Conservation (phyloP, 2,797 vertebrate species). For the Rhinophrynus dorsalis region DNA sequence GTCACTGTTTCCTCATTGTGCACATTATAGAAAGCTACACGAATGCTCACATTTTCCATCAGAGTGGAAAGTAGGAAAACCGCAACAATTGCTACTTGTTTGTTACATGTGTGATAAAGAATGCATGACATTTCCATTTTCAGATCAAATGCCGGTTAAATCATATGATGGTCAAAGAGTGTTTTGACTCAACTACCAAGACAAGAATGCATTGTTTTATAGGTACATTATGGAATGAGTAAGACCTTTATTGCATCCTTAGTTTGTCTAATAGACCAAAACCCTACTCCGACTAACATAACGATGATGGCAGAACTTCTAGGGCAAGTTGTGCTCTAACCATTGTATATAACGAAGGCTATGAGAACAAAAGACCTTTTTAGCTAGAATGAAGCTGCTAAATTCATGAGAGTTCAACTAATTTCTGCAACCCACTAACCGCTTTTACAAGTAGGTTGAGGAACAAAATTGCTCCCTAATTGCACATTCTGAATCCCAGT, state of each 20-base stretch:
- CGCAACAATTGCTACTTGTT: constrained; percentile 59
- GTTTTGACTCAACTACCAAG: constrained; percentile 54
- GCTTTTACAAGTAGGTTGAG: too few relatives aligned
- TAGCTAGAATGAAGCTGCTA: not conserved
- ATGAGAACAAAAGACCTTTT: not conserved
- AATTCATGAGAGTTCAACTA: not conserved
- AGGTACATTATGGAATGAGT: constrained; percentile 36
- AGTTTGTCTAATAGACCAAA: constrained; percentile 2
- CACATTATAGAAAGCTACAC: constrained; percentile 3
- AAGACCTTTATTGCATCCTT: constrained; percentile 3
- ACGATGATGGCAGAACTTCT: constrained; percentile 20
- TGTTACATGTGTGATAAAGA: constrained; percentile 57
- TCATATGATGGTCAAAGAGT: constrained; percentile 54
- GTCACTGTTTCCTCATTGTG: not conserved
- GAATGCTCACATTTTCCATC: constrained; percentile 35
- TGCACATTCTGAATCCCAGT: too few relatives aligned
- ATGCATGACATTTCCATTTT: constrained; percentile 59
- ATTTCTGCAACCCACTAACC: not conserved
- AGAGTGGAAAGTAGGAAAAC: constrained; percentile 55
- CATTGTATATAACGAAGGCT: not conserved
- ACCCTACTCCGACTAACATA: not conserved
- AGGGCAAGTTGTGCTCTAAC: not conserved
- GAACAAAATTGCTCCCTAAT: too few relatives aligned
- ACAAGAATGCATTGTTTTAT: constrained; percentile 45
- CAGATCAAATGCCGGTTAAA: constrained; percentile 49